A percentile compares a stretch with the other conserved stretches of the same genome.
Conservation (phyloP, 2,797 vertebrate species). For the Gobionotothen gibberifrons region DNA sequence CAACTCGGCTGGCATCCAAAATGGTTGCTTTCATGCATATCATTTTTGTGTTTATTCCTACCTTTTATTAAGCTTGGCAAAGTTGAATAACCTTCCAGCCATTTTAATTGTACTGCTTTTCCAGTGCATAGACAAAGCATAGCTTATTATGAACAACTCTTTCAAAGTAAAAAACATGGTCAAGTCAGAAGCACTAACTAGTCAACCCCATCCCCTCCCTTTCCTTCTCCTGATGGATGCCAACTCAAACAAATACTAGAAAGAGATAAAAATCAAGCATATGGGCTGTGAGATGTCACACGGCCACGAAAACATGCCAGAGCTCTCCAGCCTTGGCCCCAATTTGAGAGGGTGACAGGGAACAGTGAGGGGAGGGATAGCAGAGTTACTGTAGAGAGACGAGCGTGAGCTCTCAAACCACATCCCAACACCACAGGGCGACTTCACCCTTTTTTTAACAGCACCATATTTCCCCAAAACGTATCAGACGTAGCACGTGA, state of each 20-base stretch:
- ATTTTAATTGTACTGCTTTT: slow-evolving; percentile 62
- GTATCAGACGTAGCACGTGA: slow-evolving; percentile 66
- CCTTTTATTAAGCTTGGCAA: slow-evolving; percentile 59
- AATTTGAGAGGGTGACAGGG: slow-evolving; percentile 59
- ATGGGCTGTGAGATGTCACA: slow-evolving; percentile 51
- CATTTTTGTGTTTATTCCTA: slow-evolving; percentile 62
- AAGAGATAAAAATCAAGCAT: slow-evolving; percentile 20
- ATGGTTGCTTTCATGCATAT: slow-evolving; percentile 75
- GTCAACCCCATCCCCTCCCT: slow-evolving; percentile 31
- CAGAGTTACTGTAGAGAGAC: slow-evolving; percentile 38
- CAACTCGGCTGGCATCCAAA: slow-evolving; percentile 62
- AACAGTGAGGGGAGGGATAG: slow-evolving; percentile 47
- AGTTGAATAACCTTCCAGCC: slow-evolving; percentile 68
- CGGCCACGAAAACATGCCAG: slow-evolving; percentile 27
- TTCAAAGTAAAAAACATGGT: slow-evolving; percentile 57
- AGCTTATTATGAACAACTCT: slow-evolving; percentile 46
- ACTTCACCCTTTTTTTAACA: slow-evolving; percentile 78
- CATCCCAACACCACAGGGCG: slow-evolving; percentile 68
- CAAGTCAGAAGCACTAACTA: slow-evolving; percentile 50
- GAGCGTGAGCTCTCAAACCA: slow-evolving; percentile 71
- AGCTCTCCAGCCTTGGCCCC: slow-evolving; percentile 35
- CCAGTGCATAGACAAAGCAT: slow-evolving; percentile 42
- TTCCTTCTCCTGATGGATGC: slow-evolving; percentile 26
- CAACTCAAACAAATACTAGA: slow-evolving; percentile 39
- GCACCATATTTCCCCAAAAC: slow-evolving; percentile 70